Conservation (phyloP, 2,113 vertebrate species). For the Corythoichthys intestinalis region DNA sequence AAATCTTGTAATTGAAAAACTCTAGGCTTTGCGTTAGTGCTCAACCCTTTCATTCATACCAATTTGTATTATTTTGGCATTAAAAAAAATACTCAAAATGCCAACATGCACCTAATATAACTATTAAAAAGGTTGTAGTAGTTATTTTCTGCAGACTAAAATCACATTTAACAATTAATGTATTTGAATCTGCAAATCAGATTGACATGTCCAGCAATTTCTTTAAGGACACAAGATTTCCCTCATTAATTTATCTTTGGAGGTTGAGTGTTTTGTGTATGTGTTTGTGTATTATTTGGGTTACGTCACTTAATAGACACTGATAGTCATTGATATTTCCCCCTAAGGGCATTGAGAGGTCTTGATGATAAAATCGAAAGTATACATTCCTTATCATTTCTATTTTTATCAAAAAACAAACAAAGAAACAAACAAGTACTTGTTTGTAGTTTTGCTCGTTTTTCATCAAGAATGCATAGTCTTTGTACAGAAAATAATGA, state of each 20-base stretch:
- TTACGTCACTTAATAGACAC: conserved; percentile 43
- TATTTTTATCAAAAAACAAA: conserved; percentile 41
- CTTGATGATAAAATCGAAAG: conserved; percentile 42
- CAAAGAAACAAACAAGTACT: conserved; percentile 10
- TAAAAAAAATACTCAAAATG: neutral
- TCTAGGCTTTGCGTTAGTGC: too few relatives aligned
- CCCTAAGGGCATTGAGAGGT: conserved; percentile 48
- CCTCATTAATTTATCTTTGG: conserved; percentile 36
- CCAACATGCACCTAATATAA: neutral
- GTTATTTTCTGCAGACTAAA: neutral
- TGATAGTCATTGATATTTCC: conserved; percentile 50
- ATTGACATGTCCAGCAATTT: conserved; percentile 44
- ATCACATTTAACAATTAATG: conserved; percentile 21
- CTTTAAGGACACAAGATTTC: conserved; percentile 46
- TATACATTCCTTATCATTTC: conserved; percentile 35
- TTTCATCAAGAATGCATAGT: too few relatives aligned
- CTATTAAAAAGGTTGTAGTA: too few relatives aligned
- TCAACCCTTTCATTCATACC: too few relatives aligned
- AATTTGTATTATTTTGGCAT: too few relatives aligned
- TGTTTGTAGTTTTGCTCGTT: too few relatives aligned
- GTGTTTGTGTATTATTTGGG: conserved; percentile 27
- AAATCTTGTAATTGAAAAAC: too few relatives aligned
- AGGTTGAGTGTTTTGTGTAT: conserved; percentile 8
- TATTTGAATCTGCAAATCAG: conserved; percentile 16
- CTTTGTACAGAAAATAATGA: too few relatives aligned